phyloP scores from a whole-genome alignment of 2,888 invertebrate genomes.

The Julus scanicus region DNA sequence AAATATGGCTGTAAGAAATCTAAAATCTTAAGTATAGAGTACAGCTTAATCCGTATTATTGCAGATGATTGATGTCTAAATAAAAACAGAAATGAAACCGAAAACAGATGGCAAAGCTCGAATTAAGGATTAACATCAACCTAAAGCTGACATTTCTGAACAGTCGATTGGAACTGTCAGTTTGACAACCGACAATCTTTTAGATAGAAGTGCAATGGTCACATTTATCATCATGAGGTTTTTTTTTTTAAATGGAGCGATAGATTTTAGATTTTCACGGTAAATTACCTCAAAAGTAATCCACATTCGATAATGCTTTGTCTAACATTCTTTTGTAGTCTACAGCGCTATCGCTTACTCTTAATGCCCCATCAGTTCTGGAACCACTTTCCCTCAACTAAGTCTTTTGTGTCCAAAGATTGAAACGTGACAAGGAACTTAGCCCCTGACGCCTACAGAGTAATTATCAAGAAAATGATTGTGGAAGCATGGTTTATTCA shows the following conservation, averaged over 20 bases:
- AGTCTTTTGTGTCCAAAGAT: constrained; percentile 20
- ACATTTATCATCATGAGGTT: neutral
- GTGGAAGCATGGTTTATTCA: neutral
- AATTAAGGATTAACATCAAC: too few species aligned
- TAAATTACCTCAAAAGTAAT: neutral
- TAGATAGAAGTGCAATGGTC: neutral
- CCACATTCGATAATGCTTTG: neutral
- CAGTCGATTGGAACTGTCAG: neutral
- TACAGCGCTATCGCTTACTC: neutral
- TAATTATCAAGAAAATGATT: constrained; percentile 17
- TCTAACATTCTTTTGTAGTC: neutral
- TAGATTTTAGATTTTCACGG: neutral
- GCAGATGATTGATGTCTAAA: too few species aligned
- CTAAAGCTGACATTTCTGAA: neutral
- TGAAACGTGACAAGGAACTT: constrained; percentile 14
- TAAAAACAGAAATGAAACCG: too few species aligned
- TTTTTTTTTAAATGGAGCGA: neutral
- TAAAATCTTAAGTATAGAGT: too few species aligned
- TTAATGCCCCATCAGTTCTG: neutral
- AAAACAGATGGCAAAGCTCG: too few species aligned
- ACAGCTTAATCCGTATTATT: too few species aligned
- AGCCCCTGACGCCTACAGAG: neutral
- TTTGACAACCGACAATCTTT: neutral
- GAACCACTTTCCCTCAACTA: neutral
- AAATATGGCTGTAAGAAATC: too few species aligned